Percentiles rank a stretch among this genome's conserved stretches.
Evolutionary conservation across 2,113 vertebrate species (phyloP).

Genomic region (Agapornis roseicollis): DNA sequence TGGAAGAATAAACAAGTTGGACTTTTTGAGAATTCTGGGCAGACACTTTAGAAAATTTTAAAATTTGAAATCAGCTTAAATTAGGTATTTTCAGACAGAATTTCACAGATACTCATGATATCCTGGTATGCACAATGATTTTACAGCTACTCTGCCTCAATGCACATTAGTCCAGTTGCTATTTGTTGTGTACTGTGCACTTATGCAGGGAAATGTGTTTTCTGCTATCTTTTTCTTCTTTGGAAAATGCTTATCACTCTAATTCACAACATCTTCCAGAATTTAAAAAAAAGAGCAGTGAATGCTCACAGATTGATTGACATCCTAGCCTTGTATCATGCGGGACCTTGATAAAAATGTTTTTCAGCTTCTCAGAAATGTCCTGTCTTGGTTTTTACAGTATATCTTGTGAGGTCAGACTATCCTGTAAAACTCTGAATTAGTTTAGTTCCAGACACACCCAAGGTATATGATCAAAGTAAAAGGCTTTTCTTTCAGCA

Average conservation of each 20-base stretch:
- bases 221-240: background rate
- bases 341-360: background rate
- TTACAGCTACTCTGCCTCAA: background rate
- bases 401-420: background rate
- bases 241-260: background rate
- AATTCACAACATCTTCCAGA: background rate
- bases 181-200: background rate
- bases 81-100: background rate
- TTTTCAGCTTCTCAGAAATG: background rate
- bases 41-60: background rate
- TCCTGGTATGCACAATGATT: background rate
- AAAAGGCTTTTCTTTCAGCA: background rate
- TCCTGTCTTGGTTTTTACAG: background rate
- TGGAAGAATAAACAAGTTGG: background rate
- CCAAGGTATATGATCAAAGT: background rate
- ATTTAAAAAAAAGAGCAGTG: background rate
- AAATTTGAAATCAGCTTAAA: background rate
- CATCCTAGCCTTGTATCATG: background rate
- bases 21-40: background rate
- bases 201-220: background rate
- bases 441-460: background rate
- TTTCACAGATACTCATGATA: fast-evolving
- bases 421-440: background rate
- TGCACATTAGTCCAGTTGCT: fast-evolving
- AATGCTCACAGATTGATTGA: background rate